Conservation (phyloP, 2,888 invertebrate genomes). For the Drosophila peninsularis region DNA sequence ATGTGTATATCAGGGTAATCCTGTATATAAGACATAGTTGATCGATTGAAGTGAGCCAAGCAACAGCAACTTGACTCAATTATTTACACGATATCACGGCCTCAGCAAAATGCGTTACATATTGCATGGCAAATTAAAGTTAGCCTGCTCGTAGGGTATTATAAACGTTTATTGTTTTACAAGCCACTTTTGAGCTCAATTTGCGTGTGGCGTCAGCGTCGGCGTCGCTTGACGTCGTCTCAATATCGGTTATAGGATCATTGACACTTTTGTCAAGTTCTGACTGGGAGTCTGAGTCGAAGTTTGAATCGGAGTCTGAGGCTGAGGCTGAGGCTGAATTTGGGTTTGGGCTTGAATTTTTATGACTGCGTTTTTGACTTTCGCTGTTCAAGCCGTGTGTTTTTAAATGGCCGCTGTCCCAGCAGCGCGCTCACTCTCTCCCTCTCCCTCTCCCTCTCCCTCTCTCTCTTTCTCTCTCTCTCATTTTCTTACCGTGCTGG, state of each 20-base stretch:
- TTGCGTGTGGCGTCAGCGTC: conserved; percentile 52
- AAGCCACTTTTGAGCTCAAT: conserved; percentile 74
- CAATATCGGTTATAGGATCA: conserved; percentile 80
- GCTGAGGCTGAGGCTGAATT: conserved; percentile 1
- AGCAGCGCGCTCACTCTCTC: not conserved
- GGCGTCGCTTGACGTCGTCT: conserved; percentile 45
- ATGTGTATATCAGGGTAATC: not conserved
- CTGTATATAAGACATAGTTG: not conserved
- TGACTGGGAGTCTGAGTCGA: conserved; percentile 10
- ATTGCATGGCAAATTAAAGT: not conserved
- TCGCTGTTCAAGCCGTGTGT: conserved; percentile 42
- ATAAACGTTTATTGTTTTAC: conserved; percentile 74
- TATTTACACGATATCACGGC: not conserved
- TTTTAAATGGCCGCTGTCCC: conserved; percentile 17
- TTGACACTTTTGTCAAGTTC: conserved; percentile 71
- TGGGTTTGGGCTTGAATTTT: conserved; percentile 38
- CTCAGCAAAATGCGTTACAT: not conserved
- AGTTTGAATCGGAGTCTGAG: conserved; percentile 7
- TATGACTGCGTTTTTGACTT: conserved; percentile 62
- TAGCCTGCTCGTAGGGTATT: conserved; percentile 3
- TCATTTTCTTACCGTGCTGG: conserved; percentile 48
- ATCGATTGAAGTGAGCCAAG: not conserved
- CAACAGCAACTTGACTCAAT: not conserved
- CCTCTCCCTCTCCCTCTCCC: not conserved
- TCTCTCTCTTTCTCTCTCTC: conserved; percentile 1